Conservation (phyloP, 2,113 vertebrate species). For the Cepphus grylle region DNA sequence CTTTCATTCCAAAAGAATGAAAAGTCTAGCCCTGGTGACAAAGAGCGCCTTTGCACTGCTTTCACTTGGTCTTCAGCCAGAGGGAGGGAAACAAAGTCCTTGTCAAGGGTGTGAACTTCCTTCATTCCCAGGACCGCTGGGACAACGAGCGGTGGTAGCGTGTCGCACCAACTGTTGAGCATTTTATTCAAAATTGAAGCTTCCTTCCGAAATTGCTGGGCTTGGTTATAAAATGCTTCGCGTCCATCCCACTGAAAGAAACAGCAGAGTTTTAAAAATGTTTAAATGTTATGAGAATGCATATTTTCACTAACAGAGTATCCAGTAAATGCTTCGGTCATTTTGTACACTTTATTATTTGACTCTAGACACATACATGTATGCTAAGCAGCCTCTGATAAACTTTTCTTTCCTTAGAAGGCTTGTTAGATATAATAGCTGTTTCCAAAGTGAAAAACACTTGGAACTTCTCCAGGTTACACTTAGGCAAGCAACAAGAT, state of each 20-base stretch:
- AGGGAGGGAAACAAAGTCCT: background rate
- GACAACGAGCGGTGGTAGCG: rapidly evolving
- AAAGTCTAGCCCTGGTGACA: background rate
- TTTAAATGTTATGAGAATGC: background rate
- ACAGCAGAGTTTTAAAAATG: background rate
- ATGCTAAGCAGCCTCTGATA: background rate
- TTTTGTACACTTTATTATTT: background rate
- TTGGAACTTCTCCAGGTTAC: background rate
- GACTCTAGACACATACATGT: background rate
- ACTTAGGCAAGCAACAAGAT: background rate
- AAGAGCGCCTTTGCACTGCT: background rate
- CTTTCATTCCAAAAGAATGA: background rate
- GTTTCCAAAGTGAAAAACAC: background rate
- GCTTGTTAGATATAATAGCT: background rate
- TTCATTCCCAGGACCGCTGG: background rate
- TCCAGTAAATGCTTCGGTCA: background rate
- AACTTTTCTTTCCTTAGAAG: background rate
- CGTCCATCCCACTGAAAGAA: background rate
- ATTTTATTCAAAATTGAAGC: background rate
- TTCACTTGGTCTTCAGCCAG: background rate
- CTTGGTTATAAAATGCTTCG: background rate
- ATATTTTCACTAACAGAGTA: background rate
- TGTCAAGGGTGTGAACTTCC: constrained; percentile 33
- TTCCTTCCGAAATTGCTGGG: background rate
- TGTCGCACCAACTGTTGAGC: background rate